phyloP scores from a whole-genome alignment of 2,797 vertebrate genomes.

The Amazonetta brasiliensis region DNA sequence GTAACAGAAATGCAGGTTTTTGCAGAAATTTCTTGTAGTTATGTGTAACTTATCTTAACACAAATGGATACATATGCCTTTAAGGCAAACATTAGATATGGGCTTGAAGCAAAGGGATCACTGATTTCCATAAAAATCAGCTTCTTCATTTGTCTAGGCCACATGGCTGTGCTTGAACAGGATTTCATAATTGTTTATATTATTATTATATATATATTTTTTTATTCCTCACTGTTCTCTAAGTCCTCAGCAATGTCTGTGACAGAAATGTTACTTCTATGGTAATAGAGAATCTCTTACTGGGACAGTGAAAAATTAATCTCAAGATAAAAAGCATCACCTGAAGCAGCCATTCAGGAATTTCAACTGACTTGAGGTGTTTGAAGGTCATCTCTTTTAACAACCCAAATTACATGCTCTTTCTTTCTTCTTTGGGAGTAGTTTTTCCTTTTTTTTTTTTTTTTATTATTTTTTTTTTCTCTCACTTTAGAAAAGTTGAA shows the following conservation, averaged over 20 bases:
- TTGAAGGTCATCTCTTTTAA: not conserved
- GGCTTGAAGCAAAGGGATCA: not conserved
- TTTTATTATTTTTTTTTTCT: not conserved
- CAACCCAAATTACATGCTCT: not conserved
- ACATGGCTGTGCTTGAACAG: not conserved
- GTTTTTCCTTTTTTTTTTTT: not conserved
- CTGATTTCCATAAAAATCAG: not conserved
- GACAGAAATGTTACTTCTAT: not conserved
- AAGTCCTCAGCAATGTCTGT: not conserved
- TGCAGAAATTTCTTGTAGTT: not conserved
- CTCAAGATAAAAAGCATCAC: not conserved
- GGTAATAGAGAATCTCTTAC: not conserved
- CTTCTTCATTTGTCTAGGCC: not conserved
- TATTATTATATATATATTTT: not conserved
- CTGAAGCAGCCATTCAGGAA: not conserved
- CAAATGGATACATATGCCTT: not conserved
- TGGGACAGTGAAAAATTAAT: not conserved
- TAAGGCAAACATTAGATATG: not conserved
- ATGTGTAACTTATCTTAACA: not conserved
- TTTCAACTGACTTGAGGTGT: not conserved
- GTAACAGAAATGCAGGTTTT: not conserved
- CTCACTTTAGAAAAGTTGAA: not conserved
- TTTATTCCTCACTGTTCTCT: not conserved
- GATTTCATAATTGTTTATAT: not conserved
- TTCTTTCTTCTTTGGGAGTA: not conserved